Evolutionary conservation across 2,113 vertebrate species (phyloP), one percentile per base, ranked within the genome.

Genomic region (Macrotis lagotis): DNA sequence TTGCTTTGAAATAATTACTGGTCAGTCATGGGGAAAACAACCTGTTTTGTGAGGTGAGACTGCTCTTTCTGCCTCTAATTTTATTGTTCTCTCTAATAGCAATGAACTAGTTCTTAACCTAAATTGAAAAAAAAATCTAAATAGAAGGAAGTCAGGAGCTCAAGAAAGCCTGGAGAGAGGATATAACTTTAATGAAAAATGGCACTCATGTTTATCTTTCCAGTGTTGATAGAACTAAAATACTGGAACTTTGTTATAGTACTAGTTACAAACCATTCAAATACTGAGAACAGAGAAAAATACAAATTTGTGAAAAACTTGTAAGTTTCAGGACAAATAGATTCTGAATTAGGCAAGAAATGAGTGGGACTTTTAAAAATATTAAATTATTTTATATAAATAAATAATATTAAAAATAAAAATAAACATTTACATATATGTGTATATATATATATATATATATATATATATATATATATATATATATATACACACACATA

Each of bases 21-120:
- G 48, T 90, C 47, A 90, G 48, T 50, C 47, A 90, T 53, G 51
- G 83, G 74, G 94, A 92, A 92, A 96, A 92, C 47, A 88, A 28
- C 66, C 91, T 94, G 28, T 44, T 51, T 90, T 93, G 94, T 96
- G 94, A 97, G 90, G 55, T 94, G 90, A 90, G 50, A 74, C 26
- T 53, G n/a, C 89, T 93, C 6, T 95, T 90, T 94, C n/a, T 74
- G 16, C 14, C 8, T 93, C 0, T 55, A 50, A 48, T 93, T 90
- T 93, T 95, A 53, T 12, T 48, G 25, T 95, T 96, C 52, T 95
- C 0, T 2, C 9, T 25, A 89, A 52, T 31, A 93, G 89, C 28
- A 93, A 53, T 47, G 89, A 49, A 90, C 89, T 90, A 90, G 2
- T 90, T 90, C 28, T 48, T 14, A 26, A 90, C 10, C 25, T 90